A percentile compares a stretch with the other conserved stretches of the same genome.
phyloP scores from a whole-genome alignment of 2,797 vertebrate species.

The Choloepus didactylus region DNA sequence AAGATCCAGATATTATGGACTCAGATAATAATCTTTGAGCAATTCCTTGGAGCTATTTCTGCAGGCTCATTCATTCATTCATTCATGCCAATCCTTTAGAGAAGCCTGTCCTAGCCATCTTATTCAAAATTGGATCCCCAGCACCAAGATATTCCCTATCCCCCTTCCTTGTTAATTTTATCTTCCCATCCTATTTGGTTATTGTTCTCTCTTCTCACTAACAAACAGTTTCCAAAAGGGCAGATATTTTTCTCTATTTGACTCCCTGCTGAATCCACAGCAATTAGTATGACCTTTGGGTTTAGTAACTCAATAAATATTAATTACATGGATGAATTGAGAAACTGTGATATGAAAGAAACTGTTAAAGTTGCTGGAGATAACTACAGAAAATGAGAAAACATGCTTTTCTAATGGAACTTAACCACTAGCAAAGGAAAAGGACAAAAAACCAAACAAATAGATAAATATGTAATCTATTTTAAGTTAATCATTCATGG shows the following conservation, averaged over 20 bases:
- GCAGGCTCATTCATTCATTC: background rate
- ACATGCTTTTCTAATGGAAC: background rate
- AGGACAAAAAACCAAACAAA: background rate
- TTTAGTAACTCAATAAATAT: background rate
- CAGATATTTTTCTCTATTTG: constrained; percentile 1
- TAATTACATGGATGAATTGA: background rate
- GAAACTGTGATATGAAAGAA: background rate
- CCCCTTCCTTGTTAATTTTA: background rate
- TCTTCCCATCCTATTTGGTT: background rate
- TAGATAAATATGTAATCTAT: background rate
- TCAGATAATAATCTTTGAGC: background rate
- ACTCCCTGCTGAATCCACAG: background rate
- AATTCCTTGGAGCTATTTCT: background rate
- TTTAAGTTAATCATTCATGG: constrained; percentile 44
- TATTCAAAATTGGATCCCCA: background rate
- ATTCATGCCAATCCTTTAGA: background rate
- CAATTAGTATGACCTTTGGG: background rate
- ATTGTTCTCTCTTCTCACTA: background rate
- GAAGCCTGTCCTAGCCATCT: background rate
- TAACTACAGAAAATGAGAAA: background rate
- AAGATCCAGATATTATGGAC: background rate
- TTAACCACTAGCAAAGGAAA: background rate
- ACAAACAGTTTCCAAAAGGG: background rate
- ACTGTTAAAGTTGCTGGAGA: background rate
- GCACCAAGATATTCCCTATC: background rate